Conservation (phyloP, 2,113 vertebrate species). For the Xenopus borealis region DNA sequence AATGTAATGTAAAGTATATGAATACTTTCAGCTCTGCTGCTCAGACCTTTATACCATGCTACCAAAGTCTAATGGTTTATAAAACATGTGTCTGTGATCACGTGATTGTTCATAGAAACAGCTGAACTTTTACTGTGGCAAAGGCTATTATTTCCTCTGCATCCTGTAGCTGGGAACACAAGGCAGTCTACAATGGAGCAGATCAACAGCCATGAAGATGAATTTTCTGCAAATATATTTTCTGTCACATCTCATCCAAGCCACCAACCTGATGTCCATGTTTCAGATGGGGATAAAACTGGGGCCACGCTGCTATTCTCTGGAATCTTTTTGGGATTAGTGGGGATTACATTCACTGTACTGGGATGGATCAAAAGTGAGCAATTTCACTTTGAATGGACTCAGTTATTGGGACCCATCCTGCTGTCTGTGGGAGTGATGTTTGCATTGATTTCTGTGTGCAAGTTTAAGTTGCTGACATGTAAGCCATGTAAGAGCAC, state of each 20-base stretch:
- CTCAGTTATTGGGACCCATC: constrained; percentile 77
- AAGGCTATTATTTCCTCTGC: constrained; percentile 24
- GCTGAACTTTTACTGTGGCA: constrained; percentile 47
- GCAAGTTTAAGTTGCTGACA: constrained; percentile 70
- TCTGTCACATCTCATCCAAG: constrained; percentile 62
- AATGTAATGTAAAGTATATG: no score
- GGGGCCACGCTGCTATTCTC: constrained; percentile 73
- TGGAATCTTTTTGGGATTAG: constrained; percentile 71
- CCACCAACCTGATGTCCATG: constrained; percentile 56
- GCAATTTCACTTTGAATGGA: constrained; percentile 67
- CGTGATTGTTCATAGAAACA: constrained; percentile 57
- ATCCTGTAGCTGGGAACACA: neutral
- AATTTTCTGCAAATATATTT: constrained; percentile 63
- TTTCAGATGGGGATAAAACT: constrained; percentile 72
- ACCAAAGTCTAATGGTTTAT: constrained; percentile 58
- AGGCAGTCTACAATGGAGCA: constrained; percentile 54
- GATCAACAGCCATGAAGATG: constrained; percentile 50
- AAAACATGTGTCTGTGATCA: constrained; percentile 60
- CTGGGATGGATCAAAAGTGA: constrained; percentile 76
- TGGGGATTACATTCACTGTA: constrained; percentile 73
- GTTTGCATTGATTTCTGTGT: constrained; percentile 75
- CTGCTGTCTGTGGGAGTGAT: constrained; percentile 73
- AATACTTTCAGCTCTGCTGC: constrained; percentile 56
- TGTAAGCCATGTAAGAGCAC: constrained; percentile 65
- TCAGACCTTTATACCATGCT: constrained; percentile 61